Conservation (phyloP, 2,113 vertebrate genomes). For the Serilophus lunatus region DNA sequence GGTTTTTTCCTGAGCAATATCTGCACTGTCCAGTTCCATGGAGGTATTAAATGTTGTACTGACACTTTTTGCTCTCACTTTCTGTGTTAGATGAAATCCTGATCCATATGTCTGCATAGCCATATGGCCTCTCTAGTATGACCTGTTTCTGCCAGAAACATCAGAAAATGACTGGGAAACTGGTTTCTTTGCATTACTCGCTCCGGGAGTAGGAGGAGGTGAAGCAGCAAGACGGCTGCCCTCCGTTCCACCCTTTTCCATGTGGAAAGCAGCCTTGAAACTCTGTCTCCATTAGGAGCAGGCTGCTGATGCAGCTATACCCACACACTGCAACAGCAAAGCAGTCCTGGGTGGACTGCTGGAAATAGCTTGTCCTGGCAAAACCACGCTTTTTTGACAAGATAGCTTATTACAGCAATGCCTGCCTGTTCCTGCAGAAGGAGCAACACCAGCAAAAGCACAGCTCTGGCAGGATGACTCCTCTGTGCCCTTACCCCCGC, state of each 20-base stretch:
- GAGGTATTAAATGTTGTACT: not conserved
- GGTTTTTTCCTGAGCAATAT: not conserved
- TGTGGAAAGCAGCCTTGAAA: constrained; percentile 27
- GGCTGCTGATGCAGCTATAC: constrained; percentile 54
- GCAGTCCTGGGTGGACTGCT: constrained; percentile 40
- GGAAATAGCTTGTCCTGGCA: constrained; percentile 57
- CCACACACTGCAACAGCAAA: constrained; percentile 5
- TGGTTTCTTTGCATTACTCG: not conserved
- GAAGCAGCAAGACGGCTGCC: not conserved
- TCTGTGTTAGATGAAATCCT: constrained; percentile 13
- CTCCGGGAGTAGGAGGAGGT: not conserved
- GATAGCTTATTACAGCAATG: constrained; percentile 41
- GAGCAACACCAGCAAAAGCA: not conserved
- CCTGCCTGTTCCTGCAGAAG: not conserved
- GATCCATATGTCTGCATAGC: not conserved
- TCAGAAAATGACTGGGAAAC: constrained; percentile 1
- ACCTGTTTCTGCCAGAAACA: constrained; percentile 33
- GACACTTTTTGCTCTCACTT: not conserved
- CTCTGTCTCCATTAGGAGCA: constrained; percentile 41
- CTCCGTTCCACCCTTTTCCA: not conserved
- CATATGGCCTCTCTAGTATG: not conserved
- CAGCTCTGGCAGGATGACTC: not conserved
- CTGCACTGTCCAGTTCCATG: not conserved
- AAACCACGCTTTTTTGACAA: not conserved
- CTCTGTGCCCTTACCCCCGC: rapidly evolving